Base-by-base conservation (phyloP, 2,797 vertebrate genomes). In the Microctenopoma steveboyesi region DNA sequence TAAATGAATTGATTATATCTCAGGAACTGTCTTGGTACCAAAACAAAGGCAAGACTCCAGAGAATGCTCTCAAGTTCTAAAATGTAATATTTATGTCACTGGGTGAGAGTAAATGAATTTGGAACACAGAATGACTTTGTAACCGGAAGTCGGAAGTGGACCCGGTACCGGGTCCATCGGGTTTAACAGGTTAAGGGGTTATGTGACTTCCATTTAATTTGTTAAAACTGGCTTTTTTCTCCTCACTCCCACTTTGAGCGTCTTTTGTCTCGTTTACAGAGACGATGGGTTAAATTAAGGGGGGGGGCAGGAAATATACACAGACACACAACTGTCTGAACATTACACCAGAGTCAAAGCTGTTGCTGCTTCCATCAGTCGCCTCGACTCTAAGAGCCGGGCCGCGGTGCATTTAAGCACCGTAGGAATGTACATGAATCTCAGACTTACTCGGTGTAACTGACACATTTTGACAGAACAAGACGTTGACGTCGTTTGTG, bases 151-250 rank as follows among this genome's bases (percentile, higher is more conserved):
- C 18, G 18, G 18, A 18, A 18, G 18, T 18, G 18, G 18, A 18
- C 18, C 18, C 18, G 18, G 18, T 18, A 18, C 18, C 18, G 18
- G 18, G 18, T 18, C 18, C 18, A 1, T 18, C 18, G 18, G 18
- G 18, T 18, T 18, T 18, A 18, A 18, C 18, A 18, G 18, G 18
- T 18, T 18, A 18, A 22, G 22, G 25, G 7, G 65, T 42, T 59
- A 76, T 58, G 65, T 35, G 81, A 69, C 68, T 69, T 78, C 73
- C 89, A 81, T 78, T 81, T 85, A 82, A 86, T 86, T 89, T 78
- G 47, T 60, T 83, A 33, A 75, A 89, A 86, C 79, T 73, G 76
- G 82, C 81, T 7, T 33, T 61, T 75, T 76, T 76, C 66, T 25
- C 33, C 33, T 51, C 13, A 16, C 53, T 39, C 15, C 25, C 33